A percentile compares a stretch with the other conserved stretches of the same genome.
Evolutionary conservation across 2,113 vertebrate genomes (phyloP).

Genomic region (Brachyhypopomus gauderio): DNA sequence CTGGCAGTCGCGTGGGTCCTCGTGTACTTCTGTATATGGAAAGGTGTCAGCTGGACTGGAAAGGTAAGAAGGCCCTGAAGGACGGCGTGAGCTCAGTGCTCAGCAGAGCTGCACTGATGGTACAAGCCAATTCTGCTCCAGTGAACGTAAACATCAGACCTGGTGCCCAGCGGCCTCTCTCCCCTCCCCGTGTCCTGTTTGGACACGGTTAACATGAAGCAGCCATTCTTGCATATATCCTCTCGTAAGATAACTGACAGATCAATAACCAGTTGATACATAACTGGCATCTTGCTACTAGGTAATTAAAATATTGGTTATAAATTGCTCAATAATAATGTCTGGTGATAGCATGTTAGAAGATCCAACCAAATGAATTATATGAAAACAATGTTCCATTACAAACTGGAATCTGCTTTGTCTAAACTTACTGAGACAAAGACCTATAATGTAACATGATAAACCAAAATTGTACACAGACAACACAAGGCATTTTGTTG

Average conservation of each 20-base stretch:
- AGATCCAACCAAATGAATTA: constrained; percentile 54
- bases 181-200: too few relatives aligned
- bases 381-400: too few relatives aligned
- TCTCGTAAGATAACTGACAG: background rate
- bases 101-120: background rate
- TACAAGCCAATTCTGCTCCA: too few relatives aligned
- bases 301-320: background rate
- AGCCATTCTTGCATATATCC: too few relatives aligned
- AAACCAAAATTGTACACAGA: too few relatives aligned
- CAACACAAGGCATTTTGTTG: background rate
- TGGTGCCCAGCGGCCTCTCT: too few relatives aligned
- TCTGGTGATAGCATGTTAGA: background rate
- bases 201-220: too few relatives aligned
- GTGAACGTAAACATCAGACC: too few relatives aligned
- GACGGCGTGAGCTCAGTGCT: too few relatives aligned
- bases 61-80: constrained; percentile 81
- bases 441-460: too few relatives aligned
- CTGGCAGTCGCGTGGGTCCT: constrained; percentile 96
- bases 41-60: constrained; percentile 98
- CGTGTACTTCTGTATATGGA: constrained; percentile 99
- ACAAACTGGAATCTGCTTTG: constrained; percentile 39
- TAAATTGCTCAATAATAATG: background rate
- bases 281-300: background rate
- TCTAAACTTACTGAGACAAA: too few relatives aligned
- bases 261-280: background rate